Conservation (phyloP, 2,113 vertebrate genomes). For the Porphyrio hochstetteri region DNA sequence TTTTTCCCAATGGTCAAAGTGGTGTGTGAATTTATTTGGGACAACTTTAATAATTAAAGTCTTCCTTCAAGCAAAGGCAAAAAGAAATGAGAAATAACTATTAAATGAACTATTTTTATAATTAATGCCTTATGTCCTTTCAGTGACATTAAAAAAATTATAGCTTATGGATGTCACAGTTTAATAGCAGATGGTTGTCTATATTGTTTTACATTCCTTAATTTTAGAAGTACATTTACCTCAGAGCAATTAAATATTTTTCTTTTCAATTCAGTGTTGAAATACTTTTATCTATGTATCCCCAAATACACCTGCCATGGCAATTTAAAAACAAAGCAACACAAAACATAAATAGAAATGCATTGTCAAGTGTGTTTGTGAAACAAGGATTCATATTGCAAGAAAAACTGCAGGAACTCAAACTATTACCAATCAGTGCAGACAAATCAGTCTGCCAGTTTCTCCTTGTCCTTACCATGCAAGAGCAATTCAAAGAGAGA, state of each 20-base stretch:
- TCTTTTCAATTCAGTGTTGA: neutral
- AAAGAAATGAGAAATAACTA: neutral
- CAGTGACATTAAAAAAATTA: neutral
- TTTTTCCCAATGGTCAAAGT: neutral
- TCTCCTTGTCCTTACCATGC: neutral
- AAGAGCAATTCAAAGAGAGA: neutral
- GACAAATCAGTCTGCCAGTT: neutral
- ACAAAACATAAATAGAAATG: neutral
- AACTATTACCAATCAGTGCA: neutral
- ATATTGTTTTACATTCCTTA: neutral
- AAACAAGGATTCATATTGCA: neutral
- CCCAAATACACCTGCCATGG: too few relatives aligned
- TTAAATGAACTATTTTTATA: neutral
- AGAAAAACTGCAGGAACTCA: neutral
- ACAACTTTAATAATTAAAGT: neutral
- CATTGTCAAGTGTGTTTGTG: neutral
- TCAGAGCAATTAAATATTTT: neutral
- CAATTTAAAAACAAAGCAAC: too few relatives aligned
- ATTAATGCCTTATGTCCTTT: neutral
- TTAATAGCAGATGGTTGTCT: neutral
- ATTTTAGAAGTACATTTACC: neutral
- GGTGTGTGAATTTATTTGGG: neutral
- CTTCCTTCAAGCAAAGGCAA: neutral
- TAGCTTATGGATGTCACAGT: neutral
- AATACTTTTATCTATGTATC: neutral